Conservation (phyloP, 1,140 invertebrate species). For the Callitettix versicolor region DNA sequence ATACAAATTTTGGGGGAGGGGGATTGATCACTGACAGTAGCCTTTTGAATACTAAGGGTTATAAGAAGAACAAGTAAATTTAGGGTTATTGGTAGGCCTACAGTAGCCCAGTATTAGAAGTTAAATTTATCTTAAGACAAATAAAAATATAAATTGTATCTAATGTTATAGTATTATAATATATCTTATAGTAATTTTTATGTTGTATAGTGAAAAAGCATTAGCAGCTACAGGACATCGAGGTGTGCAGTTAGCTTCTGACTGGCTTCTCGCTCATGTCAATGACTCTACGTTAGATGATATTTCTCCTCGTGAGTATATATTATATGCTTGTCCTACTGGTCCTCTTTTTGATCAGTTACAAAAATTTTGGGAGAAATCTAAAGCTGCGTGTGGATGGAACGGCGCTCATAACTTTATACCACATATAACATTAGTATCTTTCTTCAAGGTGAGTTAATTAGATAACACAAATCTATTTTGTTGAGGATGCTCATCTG, state of each 20-base stretch:
- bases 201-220: slow-evolving; percentile 63
- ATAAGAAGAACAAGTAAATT: too few species aligned
- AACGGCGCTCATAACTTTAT: slow-evolving; percentile 82
- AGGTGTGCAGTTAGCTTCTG: slow-evolving; percentile 75
- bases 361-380: slow-evolving; percentile 67
- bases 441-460: slow-evolving; percentile 68
- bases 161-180: too few species aligned
- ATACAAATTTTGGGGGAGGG: too few species aligned
- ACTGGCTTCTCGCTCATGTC: slow-evolving; percentile 81
- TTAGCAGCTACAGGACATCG: slow-evolving; percentile 78
- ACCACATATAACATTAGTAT: slow-evolving; percentile 79
- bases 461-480: too few species aligned
- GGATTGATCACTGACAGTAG: too few species aligned
- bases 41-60: too few species aligned
- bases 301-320: slow-evolving; percentile 65
- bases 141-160: not conserved
- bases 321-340: slow-evolving; percentile 73
- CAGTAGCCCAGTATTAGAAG: not conserved
- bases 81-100: too few species aligned
- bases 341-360: slow-evolving; percentile 60
- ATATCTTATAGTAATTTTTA: too few species aligned
- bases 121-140: not conserved
- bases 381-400: slow-evolving; percentile 61
- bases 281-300: slow-evolving; percentile 70
- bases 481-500: too few species aligned